phyloP scores from a whole-genome alignment of 2,797 vertebrate genomes.

The Tauraco hartlaubi region DNA sequence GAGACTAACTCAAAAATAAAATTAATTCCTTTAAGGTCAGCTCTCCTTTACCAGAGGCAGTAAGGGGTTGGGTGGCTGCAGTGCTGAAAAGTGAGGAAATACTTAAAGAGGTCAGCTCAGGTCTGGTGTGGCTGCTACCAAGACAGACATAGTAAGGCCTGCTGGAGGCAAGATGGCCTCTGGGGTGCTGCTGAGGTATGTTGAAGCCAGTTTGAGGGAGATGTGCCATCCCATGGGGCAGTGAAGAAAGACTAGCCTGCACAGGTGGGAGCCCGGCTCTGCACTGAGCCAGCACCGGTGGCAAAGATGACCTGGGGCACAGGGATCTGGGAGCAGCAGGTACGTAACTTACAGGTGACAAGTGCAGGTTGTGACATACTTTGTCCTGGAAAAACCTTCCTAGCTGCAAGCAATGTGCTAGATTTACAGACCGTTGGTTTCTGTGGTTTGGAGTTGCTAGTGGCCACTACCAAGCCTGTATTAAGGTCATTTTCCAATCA shows the following conservation, averaged over 20 bases:
- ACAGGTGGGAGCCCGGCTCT: not conserved
- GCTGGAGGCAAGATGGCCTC: not conserved
- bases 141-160: not conserved
- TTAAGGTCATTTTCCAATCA: not conserved
- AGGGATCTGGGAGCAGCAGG: not conserved
- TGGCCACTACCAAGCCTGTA: not conserved
- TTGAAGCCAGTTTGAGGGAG: not conserved
- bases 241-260: not conserved
- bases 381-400: not conserved
- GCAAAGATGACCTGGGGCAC: not conserved
- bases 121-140: not conserved
- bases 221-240: not conserved
- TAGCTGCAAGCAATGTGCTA: not conserved
- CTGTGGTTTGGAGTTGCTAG: not conserved
- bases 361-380: not conserved
- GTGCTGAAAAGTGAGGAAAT: not conserved
- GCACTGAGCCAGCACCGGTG: rapidly evolving
- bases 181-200: not conserved
- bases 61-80: not conserved
- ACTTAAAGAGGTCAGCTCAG: not conserved
- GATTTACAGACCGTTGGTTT: not conserved
- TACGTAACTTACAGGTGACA: not conserved
- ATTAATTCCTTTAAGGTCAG: not conserved
- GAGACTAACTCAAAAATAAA: not conserved
- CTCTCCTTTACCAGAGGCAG: not conserved